Percentiles rank a stretch among this genome's conserved stretches.
These are phyloP conservation scores for Pseudochirops cupreus DNA, from an alignment of 2,797 vertebrate species.

Conservation along the genomic window DNA sequence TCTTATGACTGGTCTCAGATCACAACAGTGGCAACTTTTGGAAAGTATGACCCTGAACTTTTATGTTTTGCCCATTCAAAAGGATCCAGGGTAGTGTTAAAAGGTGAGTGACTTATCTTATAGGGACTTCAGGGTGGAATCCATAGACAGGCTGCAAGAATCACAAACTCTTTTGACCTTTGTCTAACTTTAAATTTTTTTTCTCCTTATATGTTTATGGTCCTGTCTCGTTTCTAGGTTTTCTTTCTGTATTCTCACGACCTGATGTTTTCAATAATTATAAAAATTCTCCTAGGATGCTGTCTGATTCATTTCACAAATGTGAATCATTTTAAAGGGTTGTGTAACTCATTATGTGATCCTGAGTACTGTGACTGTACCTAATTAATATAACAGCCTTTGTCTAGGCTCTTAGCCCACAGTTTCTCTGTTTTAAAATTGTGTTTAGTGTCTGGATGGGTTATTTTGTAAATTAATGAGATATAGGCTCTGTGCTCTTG, in stretches of 20 bases:
- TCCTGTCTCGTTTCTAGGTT: background rate
- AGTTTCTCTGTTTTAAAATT: conserved; percentile 59
- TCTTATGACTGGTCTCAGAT: conserved; percentile 95
- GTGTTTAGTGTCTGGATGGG: conserved; percentile 35
- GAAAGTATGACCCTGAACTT: conserved; percentile 93
- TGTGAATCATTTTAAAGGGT: conserved; percentile 37
- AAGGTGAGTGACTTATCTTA: conserved; percentile 86
- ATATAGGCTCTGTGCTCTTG: conserved; percentile 51
- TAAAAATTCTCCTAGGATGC: conserved; percentile 44
- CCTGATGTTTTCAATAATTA: conserved; percentile 31
- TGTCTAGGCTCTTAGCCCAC: conserved; percentile 17
- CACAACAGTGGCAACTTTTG: conserved; percentile 94
- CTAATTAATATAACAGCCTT: conserved; percentile 46
- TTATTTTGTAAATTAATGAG: conserved; percentile 51
- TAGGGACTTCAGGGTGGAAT: background rate
- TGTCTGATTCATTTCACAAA: conserved; percentile 51
- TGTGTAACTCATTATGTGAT: conserved; percentile 24
- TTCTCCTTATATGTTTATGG: background rate
- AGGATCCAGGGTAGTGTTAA: conserved; percentile 93
- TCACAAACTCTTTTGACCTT: background rate
- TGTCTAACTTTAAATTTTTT: background rate
- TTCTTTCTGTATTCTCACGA: conserved; percentile 36
- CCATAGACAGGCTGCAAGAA: background rate
- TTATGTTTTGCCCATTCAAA: conserved; percentile 94
- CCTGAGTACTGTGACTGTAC: conserved; percentile 55